A percentile compares a stretch with the other conserved stretches of the same genome.
phyloP scores from a whole-genome alignment of 64 coral and sea anemone species.

The Stichodactyla helianthus region DNA sequence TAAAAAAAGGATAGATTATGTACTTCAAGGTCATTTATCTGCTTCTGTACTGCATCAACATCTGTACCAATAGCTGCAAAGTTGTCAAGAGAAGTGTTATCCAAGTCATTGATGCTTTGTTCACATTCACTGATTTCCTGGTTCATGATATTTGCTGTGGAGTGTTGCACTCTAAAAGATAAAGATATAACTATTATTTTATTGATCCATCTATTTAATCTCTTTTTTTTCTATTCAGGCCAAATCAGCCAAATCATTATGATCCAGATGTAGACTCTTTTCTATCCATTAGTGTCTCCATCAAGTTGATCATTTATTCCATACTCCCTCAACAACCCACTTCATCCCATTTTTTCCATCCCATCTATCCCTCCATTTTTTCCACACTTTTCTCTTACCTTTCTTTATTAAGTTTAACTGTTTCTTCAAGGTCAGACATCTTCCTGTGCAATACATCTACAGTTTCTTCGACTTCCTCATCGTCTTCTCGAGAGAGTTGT shows the following conservation, averaged over 20 bases:
- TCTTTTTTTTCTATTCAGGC: neutral
- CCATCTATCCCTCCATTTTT: neutral
- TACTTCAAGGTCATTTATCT: conserved; percentile 43
- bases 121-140: conserved; percentile 17
- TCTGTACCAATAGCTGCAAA: conserved; percentile 41
- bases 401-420: neutral
- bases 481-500: neutral
- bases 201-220: neutral
- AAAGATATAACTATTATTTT: neutral
- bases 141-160: conserved; percentile 11
- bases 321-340: neutral
- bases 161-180: neutral
- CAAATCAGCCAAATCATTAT: too few relatives aligned
- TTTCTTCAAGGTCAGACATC: conserved; percentile 5
- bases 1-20: neutral
- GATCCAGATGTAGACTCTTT: neutral
- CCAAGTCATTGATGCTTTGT: conserved; percentile 30
- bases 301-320: neutral
- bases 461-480: neutral
- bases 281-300: neutral
- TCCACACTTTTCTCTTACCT: neutral
- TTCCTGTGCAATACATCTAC: neutral
- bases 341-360: too few relatives aligned
- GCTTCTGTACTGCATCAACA: conserved; percentile 24
- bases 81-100: conserved; percentile 22